Evolutionary conservation across 2,888 invertebrate species (phyloP).

Genomic region (Neocrepidodera transversa): DNA sequence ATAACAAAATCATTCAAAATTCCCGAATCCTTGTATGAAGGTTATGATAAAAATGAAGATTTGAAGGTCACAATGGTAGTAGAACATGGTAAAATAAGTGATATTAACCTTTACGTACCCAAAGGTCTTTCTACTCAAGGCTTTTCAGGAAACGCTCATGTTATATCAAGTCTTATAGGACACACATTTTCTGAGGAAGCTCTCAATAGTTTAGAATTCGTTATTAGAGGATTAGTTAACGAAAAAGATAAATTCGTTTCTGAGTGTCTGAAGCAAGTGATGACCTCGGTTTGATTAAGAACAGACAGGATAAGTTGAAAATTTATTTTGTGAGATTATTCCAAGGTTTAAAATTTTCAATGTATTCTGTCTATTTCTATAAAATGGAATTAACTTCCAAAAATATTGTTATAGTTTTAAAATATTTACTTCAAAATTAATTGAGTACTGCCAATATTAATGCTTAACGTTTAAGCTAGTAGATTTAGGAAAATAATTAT

Average conservation of each 20-base stretch:
- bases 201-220: constrained; percentile 65
- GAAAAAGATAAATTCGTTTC: constrained; percentile 68
- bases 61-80: constrained; percentile 71
- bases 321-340: too few species aligned
- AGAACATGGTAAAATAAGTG: constrained; percentile 70
- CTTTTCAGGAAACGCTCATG: constrained; percentile 69
- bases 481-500: neutral
- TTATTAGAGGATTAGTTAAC: constrained; percentile 50
- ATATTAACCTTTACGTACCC: constrained; percentile 71
- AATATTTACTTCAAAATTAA: too few species aligned
- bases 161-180: constrained; percentile 70
- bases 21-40: constrained; percentile 62
- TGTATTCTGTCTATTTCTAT: constrained; percentile 10
- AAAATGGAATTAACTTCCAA: neutral
- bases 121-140: constrained; percentile 67
- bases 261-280: constrained; percentile 69
- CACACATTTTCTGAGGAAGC: constrained; percentile 71
- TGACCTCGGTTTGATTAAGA: constrained; percentile 62
- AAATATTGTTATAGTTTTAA: too few species aligned
- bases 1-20: constrained; percentile 72
- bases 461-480: constrained; percentile 14
- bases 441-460: constrained; percentile 2
- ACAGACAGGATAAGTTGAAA: constrained; percentile 13
- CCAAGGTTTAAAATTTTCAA: too few species aligned
- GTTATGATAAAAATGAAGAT: constrained; percentile 61